phyloP scores from a whole-genome alignment of 2,888 invertebrate genomes.

The Stenotaenia linearis region DNA sequence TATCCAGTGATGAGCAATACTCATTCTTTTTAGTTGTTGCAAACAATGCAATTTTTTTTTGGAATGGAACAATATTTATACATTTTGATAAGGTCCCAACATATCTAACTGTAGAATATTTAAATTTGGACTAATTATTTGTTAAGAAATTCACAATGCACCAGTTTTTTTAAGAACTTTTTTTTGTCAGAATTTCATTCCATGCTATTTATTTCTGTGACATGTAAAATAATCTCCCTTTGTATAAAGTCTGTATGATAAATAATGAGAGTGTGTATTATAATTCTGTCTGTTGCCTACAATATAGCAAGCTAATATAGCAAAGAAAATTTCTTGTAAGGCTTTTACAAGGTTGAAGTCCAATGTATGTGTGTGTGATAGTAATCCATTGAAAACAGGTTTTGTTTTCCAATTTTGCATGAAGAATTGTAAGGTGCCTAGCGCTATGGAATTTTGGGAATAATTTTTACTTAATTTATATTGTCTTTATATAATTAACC shows the following conservation, averaged over 20 bases:
- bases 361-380: slow-evolving; percentile 6
- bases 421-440: background rate
- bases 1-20: background rate
- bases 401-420: background rate
- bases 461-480: background rate
- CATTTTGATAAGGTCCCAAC: background rate
- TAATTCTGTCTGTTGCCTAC: slow-evolving; percentile 24
- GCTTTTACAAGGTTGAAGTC: slow-evolving; percentile 21
- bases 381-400: background rate
- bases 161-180: background rate
- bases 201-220: slow-evolving; percentile 24
- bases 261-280: slow-evolving; percentile 12
- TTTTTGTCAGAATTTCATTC: slow-evolving; percentile 7
- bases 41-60: background rate
- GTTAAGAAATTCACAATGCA: slow-evolving; percentile 12
- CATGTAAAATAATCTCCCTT: slow-evolving; percentile 22
- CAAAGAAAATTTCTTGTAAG: slow-evolving; percentile 7
- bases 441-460: background rate
- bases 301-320: slow-evolving; percentile 19
- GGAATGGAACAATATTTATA: background rate
- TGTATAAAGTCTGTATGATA: slow-evolving; percentile 21
- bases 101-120: slow-evolving; percentile 15
- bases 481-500: background rate
- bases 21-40: background rate
- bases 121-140: background rate